Conservation (phyloP, 2,797 vertebrate species). For the Enteromius treurensis region DNA sequence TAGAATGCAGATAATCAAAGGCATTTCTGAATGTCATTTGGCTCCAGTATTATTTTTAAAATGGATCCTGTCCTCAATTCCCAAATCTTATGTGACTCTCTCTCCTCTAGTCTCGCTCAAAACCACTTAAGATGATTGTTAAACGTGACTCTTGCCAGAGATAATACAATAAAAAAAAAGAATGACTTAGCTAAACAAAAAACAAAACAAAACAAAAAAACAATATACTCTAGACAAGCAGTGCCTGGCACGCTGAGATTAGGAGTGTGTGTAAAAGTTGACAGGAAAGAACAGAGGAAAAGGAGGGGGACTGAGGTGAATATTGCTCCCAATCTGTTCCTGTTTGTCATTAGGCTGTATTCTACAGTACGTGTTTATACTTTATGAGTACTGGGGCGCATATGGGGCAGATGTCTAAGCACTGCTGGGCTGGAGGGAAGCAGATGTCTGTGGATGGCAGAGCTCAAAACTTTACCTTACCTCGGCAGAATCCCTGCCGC, state of each 20-base stretch:
- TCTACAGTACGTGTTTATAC: slow-evolving; percentile 37
- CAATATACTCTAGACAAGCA: slow-evolving; percentile 44
- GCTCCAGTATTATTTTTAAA: slow-evolving; percentile 18
- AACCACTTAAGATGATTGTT: slow-evolving; percentile 39
- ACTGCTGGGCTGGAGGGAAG: slow-evolving; percentile 33
- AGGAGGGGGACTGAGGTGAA: slow-evolving; percentile 14
- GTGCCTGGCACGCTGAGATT: slow-evolving; percentile 56
- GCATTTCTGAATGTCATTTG: neutral
- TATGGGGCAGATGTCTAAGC: slow-evolving; percentile 48
- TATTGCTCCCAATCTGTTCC: slow-evolving; percentile 46
- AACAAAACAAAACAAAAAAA: slow-evolving; percentile 37
- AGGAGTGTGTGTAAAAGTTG: slow-evolving; percentile 56
- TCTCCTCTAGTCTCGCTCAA: slow-evolving; percentile 7
- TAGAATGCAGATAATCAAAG: slow-evolving; percentile 8
- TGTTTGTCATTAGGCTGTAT: slow-evolving; percentile 42
- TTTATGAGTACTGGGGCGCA: slow-evolving; percentile 32
- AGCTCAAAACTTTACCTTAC: slow-evolving; percentile 39
- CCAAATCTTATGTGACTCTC: neutral
- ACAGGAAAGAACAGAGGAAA: slow-evolving; percentile 48
- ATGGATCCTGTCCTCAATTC: neutral
- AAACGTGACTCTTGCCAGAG: slow-evolving; percentile 26
- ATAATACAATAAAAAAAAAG: slow-evolving; percentile 47
- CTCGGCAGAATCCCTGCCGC: slow-evolving; percentile 28
- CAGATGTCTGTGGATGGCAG: slow-evolving; percentile 46
- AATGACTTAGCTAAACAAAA: slow-evolving; percentile 56